Evolutionary conservation across 1,140 invertebrate species (phyloP), one percentile per base, ranked within the genome.

Genomic region (Tachypleus tridentatus): DNA sequence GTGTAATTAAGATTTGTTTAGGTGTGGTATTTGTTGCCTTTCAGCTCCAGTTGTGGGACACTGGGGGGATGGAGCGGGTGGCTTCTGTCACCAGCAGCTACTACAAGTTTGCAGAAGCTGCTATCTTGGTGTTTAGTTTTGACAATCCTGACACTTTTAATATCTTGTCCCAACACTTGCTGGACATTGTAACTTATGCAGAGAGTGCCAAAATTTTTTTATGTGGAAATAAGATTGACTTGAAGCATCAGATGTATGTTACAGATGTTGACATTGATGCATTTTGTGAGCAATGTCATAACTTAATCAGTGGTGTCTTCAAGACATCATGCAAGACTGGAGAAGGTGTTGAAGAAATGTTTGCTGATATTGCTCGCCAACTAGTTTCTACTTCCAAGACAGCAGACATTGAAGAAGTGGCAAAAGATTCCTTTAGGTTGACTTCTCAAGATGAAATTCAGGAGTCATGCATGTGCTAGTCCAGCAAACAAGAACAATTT

Each of bases 201-300:
- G 91, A 93, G 77, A 93, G 91, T 79, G 90, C 90, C 2, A 92
- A 93, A 78, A 93, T 95, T 75, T 94, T 91, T 77, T 80, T 95
- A 11, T 93, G 91, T 78, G 91, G 90, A 52, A 95, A 93, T 73
- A 93, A 93, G 77, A 84, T 82, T 65, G 91, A 95, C 76, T 75
- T 92, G 50, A 85, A 87, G 69, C 82, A 83, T 11, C 74, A 77
- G 61, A 83, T 61, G 56, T 84, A 87, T 79, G 88, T 95, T 2
- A 87, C 86, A 47, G 89, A 95, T 77, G 81, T 84, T 60, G 93
- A 96, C 74, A 89, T 96, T 76, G 91, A 93, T 77, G 84, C 83
- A 63, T 95, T 97, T 79, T 91, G 89, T 77, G 89, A 93, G 76
- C 91, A 95, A 76, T 95, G 92, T 76, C 90, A 93, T 73, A 91